Base-by-base conservation (phyloP, 2,888 invertebrate species). In the Eupithecia pulchellata region DNA sequence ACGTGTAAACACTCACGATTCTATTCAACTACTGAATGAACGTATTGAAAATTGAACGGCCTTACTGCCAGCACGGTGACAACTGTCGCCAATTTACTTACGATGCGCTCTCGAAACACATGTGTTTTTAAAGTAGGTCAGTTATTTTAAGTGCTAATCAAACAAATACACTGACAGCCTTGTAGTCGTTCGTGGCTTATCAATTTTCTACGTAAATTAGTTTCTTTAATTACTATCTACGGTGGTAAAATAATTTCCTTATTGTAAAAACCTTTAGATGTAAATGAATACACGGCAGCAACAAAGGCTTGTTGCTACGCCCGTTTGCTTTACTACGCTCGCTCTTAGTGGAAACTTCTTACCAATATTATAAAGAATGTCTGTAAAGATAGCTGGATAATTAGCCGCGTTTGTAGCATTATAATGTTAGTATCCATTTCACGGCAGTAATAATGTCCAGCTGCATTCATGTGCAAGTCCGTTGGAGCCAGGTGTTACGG, bases 1-100 rank as follows among this genome's bases (percentile, higher is more conserved):
- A 84, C 86, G 61, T 61, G 61, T 34, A 83, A 84, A 85, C 87
- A 85, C 92, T 91, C 89, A 90, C 91, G 89, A 88, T 83, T 84
- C 86, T 85, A 79, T 78, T 78, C 82, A 83, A 79, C 81, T 83
- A 86, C 85, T 85, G 83, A 80, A 78, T 82, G 83, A 82, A 83
- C 78, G 77, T 80, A 83, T 84, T 84, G 84, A 84, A 87, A 86
- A 87, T 84, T 77, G 82, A 77, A 79, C 82, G 82, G 79, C 83
- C 81, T 84, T 83, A 86, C 52, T 85, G 87, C 86, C 87, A 87
- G 85, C 84, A 86, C 85, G 84, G 85, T 86, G 86, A 87, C 82
- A 86, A 84, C 84, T 86, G 86, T 86, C 84, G 84, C 84, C 82
- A 79, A 83, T 79, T 76, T 76, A 72, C 74, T 78, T 60, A 72